Base-by-base conservation (phyloP, 2,888 invertebrate genomes). In the Lacanobia wlatinum region DNA sequence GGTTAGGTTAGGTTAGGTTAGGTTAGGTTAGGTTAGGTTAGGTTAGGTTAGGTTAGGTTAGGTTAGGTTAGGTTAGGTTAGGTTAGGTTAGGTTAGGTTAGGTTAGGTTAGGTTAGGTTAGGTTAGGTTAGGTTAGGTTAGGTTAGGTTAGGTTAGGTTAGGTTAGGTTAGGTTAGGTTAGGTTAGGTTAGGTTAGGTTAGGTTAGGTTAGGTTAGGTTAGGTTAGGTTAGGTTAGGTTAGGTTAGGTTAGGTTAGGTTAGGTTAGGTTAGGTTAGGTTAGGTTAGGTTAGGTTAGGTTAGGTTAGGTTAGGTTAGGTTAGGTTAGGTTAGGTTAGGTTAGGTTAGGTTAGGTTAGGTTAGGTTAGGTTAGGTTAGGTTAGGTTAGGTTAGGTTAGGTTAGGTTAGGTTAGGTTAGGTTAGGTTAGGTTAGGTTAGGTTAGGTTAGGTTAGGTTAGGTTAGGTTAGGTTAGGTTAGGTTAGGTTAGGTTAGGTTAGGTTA, bases 401-500 rank as follows among this genome's bases (percentile, higher is more conserved):
- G 58, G 58, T 58, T 58, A 58, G 58, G 58, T 70, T 70, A 56
- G 70, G 70, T 70, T 70, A 65, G 65, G 71, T 71, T 71, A 71
- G 71, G 71, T 71, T 71, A 71, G 71, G 71, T 71, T 71, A 71
- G 64, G 64, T n/a, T n/a, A n/a, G n/a, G n/a, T n/a, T n/a, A n/a
- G n/a, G n/a, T 71, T 71, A 71, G 71, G 59, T 65, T 64, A 60
- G 72, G 72, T 72, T 72, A 72, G 72, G 72, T 72, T 72, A 72
- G 72, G 71, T 72, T 72, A 60, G 72, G 66, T 71, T 71, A 66
- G 71, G 71, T 71, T 72, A 72, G 72, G 72, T 72, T 72, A 72
- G 72, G 72, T 72, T 72, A 72, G 72, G 71, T 72, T 72, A 67
- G 70, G 72, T 72, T 72, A 72, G 72, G 72, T 72, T 72, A 66